Conservation (phyloP, 1,140 invertebrate genomes). For the Leucophenga varia region DNA sequence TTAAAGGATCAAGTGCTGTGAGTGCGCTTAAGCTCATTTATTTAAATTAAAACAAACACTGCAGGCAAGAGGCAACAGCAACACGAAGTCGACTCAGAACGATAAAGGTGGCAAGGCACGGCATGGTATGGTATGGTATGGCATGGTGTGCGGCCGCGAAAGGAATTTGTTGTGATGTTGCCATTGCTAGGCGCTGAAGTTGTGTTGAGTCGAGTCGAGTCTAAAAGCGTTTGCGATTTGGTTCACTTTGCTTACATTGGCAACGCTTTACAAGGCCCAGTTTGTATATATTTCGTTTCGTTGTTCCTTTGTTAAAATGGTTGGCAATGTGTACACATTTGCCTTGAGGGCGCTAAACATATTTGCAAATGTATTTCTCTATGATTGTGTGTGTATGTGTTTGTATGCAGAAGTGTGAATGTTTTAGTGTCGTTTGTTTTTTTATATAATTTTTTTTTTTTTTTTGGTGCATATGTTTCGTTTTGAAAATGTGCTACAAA, state of each 20-base stretch:
- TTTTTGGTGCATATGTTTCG: too few species aligned
- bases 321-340: too few species aligned
- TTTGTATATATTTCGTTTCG: too few species aligned
- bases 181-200: too few species aligned
- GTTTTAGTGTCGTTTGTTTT: too few species aligned
- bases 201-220: too few species aligned
- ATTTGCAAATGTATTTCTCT: neutral
- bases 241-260: too few species aligned
- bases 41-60: constrained; percentile 56
- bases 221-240: too few species aligned
- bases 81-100: constrained; percentile 9
- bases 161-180: constrained; percentile 1
- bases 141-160: neutral
- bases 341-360: neutral
- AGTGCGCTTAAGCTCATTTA: constrained; percentile 53
- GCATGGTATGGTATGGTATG: too few species aligned
- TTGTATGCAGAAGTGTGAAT: neutral
- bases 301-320: too few species aligned
- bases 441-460: too few species aligned
- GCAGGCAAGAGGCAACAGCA: constrained; percentile 26
- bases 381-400: constrained; percentile 10
- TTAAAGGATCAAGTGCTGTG: constrained; percentile 46
- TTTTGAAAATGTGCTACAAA: neutral
- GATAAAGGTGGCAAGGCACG: neutral
- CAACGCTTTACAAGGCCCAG: too few species aligned